phyloP scores from a whole-genome alignment of 2,888 invertebrate species.

The Drosophila recens region DNA sequence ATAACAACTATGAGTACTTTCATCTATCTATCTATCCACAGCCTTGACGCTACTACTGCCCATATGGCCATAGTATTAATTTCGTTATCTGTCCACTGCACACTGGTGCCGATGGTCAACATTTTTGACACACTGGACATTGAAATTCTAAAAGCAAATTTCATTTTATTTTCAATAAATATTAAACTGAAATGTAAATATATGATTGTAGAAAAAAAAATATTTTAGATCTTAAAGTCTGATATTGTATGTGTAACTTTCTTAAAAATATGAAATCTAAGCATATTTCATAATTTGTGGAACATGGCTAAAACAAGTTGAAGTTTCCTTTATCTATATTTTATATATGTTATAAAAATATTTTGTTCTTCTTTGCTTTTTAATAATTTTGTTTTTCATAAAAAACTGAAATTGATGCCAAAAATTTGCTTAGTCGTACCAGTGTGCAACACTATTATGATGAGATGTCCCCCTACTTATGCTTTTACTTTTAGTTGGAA shows the following conservation, averaged over 20 bases:
- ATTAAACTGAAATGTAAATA: background rate
- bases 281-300: too few species aligned
- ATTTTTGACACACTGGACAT: background rate
- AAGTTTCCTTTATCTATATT: too few species aligned
- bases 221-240: too few species aligned
- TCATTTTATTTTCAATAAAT: background rate
- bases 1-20: slow-evolving; percentile 70
- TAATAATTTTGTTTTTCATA: background rate
- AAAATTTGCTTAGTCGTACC: background rate
- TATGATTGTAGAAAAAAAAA: too few species aligned
- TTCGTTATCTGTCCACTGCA: slow-evolving; percentile 24
- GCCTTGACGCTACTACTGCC: slow-evolving; percentile 3
- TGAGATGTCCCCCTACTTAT: slow-evolving; percentile 13
- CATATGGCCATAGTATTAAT: slow-evolving; percentile 22
- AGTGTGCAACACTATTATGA: slow-evolving; percentile 34
- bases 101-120: background rate
- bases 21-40: slow-evolving; percentile 15
- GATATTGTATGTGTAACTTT: too few species aligned
- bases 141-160: background rate
- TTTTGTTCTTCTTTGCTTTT: too few species aligned
- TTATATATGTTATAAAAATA: too few species aligned
- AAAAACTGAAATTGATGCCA: background rate
- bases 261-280: too few species aligned
- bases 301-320: too few species aligned
- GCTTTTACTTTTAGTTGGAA: slow-evolving; percentile 3